Conservation (phyloP, 2,113 vertebrate genomes). For the Hypomesus transpacificus region DNA sequence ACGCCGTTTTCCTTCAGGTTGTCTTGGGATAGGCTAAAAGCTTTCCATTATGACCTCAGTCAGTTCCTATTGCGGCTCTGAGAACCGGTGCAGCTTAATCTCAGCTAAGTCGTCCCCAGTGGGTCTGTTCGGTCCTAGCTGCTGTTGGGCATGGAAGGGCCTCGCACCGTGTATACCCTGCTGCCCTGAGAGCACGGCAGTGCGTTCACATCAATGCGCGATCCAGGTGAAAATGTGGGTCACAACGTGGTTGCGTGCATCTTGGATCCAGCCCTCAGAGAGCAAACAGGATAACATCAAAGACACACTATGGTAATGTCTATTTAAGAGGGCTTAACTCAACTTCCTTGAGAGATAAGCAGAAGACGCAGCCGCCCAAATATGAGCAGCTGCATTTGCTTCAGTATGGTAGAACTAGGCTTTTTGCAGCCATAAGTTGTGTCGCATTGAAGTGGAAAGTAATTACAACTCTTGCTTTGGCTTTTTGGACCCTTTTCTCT, state of each 20-base stretch:
- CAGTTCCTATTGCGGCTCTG: no score
- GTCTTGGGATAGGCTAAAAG: no score
- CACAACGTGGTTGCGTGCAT: not conserved
- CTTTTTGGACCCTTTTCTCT: slow-evolving; percentile 66
- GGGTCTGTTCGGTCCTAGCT: no score
- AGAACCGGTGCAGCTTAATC: no score
- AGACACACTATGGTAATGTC: not conserved
- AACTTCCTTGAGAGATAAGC: slow-evolving; percentile 52
- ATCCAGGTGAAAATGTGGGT: not conserved
- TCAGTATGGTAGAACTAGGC: slow-evolving; percentile 64
- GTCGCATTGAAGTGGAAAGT: slow-evolving; percentile 59
- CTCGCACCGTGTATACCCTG: no score
- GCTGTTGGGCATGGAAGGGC: no score
- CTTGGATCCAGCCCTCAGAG: not conserved
- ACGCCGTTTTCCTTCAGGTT: no score
- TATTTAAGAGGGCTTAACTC: slow-evolving; percentile 50
- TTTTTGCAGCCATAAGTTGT: slow-evolving; percentile 62
- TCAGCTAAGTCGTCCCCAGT: no score
- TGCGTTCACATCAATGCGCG: not conserved
- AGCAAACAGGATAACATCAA: not conserved
- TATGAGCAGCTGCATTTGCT: slow-evolving; percentile 63
- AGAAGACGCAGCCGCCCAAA: slow-evolving; percentile 29
- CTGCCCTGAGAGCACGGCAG: no score
- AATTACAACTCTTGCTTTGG: slow-evolving; percentile 66
- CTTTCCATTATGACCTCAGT: no score